Evolutionary conservation across 2,888 invertebrate species (phyloP), one percentile per base, ranked within the genome.

Genomic region (Pomacea canaliculata): DNA sequence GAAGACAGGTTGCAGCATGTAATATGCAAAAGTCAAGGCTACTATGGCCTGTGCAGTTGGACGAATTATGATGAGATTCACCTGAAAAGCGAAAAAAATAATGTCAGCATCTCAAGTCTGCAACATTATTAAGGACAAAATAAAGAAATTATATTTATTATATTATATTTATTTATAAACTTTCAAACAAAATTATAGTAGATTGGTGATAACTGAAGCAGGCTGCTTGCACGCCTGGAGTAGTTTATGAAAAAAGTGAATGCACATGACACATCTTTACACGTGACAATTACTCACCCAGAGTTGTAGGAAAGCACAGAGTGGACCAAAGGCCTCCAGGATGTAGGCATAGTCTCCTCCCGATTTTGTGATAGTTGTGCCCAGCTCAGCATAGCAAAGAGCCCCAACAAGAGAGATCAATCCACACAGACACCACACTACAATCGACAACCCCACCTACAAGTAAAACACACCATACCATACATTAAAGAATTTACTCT

Each of bases 311-410:
- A 97, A 97, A 18, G 95, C 96, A 2, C 95, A 94, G 77, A 96
- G 92, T 1, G 96, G 96, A n/a, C 97, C 97, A 90, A 97, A 97
- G 48, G 96, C 87, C 71, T 95, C 94, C 88, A 95, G 93, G 82
- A 97, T 95, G 91, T 97, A 97, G 63, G 96, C 96, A 91, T 96
- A 96, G 91, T 97, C 97, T 74, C 96, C 97, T 13, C 97, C 97
- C 27, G 90, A 90, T 27, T 87, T 75, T 19, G 84, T 85, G 70
- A 90, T 90, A 1, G 90, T 90, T 8, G 89, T 89, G n/a, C 90
- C 90, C 27, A 91, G 85, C 76, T 91, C 90, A 10, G 90, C 90
- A 78, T 91, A 91, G 79, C 90, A 91, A 72, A 90, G 81, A 8
- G 90, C 90, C 18, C 90, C 90, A 69, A 90, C 73, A 60, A 90